phyloP scores from a whole-genome alignment of 2,888 invertebrate genomes.

The Nephrotoma appendiculata region DNA sequence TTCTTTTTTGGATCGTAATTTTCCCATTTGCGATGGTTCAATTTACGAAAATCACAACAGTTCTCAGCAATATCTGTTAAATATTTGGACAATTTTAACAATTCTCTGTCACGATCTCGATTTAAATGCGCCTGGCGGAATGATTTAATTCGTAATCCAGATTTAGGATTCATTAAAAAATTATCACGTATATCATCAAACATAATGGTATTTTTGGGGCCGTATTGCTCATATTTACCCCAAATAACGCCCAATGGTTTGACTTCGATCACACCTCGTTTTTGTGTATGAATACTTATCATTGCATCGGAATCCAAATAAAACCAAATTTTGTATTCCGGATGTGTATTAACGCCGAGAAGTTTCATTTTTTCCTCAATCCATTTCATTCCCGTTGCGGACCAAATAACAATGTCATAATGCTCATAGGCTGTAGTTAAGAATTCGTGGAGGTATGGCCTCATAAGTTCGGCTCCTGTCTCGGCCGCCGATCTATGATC shows the following conservation, averaged over 20 bases:
- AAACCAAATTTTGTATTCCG: conserved; percentile 82
- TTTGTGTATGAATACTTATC: conserved; percentile 85
- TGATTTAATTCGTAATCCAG: conserved; percentile 78
- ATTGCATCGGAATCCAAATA: conserved; percentile 84
- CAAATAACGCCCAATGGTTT: conserved; percentile 94
- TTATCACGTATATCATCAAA: conserved; percentile 92
- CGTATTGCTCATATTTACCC: conserved; percentile 86
- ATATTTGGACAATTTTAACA: conserved; percentile 66
- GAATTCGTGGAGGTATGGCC: conserved; percentile 91
- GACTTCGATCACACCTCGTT: conserved; percentile 85
- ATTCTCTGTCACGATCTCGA: conserved; percentile 67
- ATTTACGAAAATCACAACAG: conserved; percentile 63
- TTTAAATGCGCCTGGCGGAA: conserved; percentile 85
- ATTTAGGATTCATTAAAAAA: conserved; percentile 94
- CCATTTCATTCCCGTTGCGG: conserved; percentile 97
- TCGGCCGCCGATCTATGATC: conserved; percentile 91
- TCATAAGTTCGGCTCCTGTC: conserved; percentile 76
- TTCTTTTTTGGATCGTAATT: conserved; percentile 37
- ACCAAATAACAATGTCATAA: conserved; percentile 97
- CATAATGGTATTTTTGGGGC: conserved; percentile 89
- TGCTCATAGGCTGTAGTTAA: conserved; percentile 70
- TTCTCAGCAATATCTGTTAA: conserved; percentile 66
- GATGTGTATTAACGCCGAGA: conserved; percentile 68
- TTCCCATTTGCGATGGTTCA: conserved; percentile 91
- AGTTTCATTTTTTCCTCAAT: conserved; percentile 94